Evolutionary conservation across 37 sponge, comb jelly and placozoan species (phyloP).

Genomic region (Geodia barretti): DNA sequence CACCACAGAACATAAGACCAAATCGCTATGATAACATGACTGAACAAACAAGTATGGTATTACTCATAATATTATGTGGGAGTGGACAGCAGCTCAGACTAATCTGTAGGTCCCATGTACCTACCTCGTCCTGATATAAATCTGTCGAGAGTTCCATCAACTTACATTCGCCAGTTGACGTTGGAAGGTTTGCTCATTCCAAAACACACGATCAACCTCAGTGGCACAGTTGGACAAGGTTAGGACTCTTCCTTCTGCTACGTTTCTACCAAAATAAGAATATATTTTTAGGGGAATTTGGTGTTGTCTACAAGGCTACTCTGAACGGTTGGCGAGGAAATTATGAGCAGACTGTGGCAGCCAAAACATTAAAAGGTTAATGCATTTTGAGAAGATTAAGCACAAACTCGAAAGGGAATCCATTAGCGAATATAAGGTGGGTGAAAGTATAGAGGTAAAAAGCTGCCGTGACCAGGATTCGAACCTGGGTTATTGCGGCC

Average conservation of each 20-base stretch:
- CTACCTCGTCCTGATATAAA: too few relatives aligned
- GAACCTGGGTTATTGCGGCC: too few relatives aligned
- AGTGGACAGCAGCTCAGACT: too few relatives aligned
- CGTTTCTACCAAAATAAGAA: not conserved
- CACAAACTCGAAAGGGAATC: not conserved
- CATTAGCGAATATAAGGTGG: not conserved
- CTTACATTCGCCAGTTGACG: not conserved
- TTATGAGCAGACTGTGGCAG: conserved; percentile 7
- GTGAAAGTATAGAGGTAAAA: too few relatives aligned
- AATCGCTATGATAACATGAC: too few relatives aligned
- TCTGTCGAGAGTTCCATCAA: not conserved
- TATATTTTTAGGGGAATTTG: conserved; percentile 35
- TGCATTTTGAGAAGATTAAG: not conserved
- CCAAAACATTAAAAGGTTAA: conserved; percentile 38
- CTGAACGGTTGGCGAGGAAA: not conserved
- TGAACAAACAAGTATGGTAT: too few relatives aligned
- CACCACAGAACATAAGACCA: too few relatives aligned
- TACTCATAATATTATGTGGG: too few relatives aligned
- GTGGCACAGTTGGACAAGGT: conserved; percentile 34
- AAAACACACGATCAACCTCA: not conserved
- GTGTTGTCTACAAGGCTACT: conserved; percentile 28
- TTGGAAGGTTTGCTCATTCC: conserved; percentile 2
- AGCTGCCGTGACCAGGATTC: too few relatives aligned
- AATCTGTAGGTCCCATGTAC: too few relatives aligned
- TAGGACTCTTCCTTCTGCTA: not conserved